A percentile compares a stretch with the other conserved stretches of the same genome.
phyloP scores from a whole-genome alignment of 2,797 vertebrate genomes.

The Cichlasoma orientale region DNA sequence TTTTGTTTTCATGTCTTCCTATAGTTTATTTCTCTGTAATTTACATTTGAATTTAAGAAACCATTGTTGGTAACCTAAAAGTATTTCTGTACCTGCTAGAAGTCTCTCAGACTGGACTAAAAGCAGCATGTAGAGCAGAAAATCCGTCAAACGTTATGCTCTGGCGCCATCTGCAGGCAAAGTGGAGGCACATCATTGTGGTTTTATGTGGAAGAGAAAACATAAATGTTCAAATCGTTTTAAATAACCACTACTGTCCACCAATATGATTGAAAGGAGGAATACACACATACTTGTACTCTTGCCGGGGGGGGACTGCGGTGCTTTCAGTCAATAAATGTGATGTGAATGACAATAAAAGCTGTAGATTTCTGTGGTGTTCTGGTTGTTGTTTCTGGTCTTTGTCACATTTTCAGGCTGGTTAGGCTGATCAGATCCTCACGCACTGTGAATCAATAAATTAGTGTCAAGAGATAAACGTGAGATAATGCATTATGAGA shows the following conservation, averaged over 20 bases:
- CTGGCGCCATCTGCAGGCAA: conserved; percentile 64
- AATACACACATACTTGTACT: neutral
- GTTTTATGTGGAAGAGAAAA: neutral
- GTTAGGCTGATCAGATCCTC: neutral
- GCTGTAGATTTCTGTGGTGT: neutral
- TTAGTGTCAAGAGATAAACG: conserved; percentile 12
- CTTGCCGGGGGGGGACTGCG: neutral
- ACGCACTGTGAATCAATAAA: conserved; percentile 15
- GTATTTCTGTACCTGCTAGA: neutral
- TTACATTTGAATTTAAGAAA: neutral
- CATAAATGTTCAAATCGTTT: too few species aligned
- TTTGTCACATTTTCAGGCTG: conserved; percentile 20
- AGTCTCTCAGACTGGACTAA: neutral
- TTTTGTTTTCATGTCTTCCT: too few species aligned
- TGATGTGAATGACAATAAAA: conserved; percentile 19
- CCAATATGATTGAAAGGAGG: neutral
- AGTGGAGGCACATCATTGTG: neutral
- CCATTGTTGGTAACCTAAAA: neutral
- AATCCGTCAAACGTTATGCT: conserved; percentile 10
- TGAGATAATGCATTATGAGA: conserved; percentile 16
- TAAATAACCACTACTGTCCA: neutral
- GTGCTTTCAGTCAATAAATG: neutral
- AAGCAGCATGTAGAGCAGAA: neutral
- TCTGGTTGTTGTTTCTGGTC: conserved; percentile 16
- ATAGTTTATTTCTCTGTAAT: neutral